Evolutionary conservation across 2,113 vertebrate species (phyloP).

Genomic region (Calonectris borealis): DNA sequence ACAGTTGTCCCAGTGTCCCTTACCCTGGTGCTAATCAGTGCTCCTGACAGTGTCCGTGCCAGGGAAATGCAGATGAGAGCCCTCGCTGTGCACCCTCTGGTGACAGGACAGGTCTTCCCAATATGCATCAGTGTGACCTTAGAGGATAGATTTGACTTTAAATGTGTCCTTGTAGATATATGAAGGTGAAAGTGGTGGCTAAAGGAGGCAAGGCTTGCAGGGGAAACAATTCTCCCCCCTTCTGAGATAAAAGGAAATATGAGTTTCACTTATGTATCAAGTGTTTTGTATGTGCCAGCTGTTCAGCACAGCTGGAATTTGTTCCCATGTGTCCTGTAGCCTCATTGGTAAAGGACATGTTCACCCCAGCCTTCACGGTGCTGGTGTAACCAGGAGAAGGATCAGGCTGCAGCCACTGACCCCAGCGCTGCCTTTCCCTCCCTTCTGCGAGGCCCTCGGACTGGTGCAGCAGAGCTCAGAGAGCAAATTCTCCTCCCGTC

Average conservation of each 20-base stretch:
- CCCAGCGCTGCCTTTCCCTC: neutral
- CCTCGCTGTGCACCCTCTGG: neutral
- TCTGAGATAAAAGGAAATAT: neutral
- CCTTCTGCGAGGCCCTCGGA: neutral
- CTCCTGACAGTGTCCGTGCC: neutral
- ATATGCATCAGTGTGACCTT: neutral
- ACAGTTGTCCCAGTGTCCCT: neutral
- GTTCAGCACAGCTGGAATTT: neutral
- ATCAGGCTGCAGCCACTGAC: neutral
- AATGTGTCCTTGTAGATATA: neutral
- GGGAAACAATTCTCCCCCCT: neutral
- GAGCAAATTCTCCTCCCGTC: neutral
- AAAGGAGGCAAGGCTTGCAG: neutral
- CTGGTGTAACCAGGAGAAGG: neutral
- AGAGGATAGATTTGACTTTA: neutral
- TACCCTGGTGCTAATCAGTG: neutral
- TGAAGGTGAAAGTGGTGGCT: neutral
- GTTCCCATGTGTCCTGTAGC: neutral
- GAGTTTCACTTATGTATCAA: neutral
- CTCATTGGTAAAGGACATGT: neutral
- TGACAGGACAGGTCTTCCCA: neutral
- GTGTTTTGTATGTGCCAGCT: accelerated
- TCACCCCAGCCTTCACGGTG: neutral
- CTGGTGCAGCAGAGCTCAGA: neutral
- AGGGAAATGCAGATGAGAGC: neutral